Evolutionary conservation across 2,113 vertebrate genomes (phyloP).

Genomic region (Passer montanus): DNA sequence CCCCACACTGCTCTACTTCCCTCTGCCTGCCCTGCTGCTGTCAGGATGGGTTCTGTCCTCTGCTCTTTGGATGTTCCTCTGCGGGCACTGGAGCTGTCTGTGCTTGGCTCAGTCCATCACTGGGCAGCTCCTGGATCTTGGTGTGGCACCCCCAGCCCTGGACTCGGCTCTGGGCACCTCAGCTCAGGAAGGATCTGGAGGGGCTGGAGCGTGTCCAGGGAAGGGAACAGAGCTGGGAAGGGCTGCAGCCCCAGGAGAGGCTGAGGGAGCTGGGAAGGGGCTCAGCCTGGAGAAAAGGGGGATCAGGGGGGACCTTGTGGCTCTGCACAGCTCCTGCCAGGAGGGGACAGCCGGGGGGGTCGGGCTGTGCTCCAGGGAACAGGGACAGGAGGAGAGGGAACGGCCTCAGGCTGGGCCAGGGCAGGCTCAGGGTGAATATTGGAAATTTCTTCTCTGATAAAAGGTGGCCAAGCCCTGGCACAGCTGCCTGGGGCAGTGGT

Average conservation of each 20-base stretch:
- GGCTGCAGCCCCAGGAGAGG: background rate
- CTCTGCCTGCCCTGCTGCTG: background rate
- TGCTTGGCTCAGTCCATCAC: accelerated
- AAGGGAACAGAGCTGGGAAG: accelerated
- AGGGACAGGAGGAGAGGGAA: background rate
- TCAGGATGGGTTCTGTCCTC: background rate
- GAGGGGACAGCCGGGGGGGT: background rate
- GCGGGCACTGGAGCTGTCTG: background rate
- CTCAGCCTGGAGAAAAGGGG: background rate
- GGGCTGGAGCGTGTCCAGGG: accelerated
- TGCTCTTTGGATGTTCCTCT: accelerated
- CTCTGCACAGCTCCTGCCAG: background rate
- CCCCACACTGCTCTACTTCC: background rate
- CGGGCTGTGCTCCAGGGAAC: background rate
- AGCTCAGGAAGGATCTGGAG: accelerated
- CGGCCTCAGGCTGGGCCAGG: background rate
- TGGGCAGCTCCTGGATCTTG: background rate
- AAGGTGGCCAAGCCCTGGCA: background rate
- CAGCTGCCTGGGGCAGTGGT: background rate
- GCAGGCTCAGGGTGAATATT: accelerated
- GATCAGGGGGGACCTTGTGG: background rate
- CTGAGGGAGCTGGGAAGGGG: background rate
- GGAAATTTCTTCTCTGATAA: background rate
- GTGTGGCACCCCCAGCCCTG: background rate
- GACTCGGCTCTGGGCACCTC: background rate